phyloP scores from a whole-genome alignment of 2,797 vertebrate genomes.

The Mareca strepera region DNA sequence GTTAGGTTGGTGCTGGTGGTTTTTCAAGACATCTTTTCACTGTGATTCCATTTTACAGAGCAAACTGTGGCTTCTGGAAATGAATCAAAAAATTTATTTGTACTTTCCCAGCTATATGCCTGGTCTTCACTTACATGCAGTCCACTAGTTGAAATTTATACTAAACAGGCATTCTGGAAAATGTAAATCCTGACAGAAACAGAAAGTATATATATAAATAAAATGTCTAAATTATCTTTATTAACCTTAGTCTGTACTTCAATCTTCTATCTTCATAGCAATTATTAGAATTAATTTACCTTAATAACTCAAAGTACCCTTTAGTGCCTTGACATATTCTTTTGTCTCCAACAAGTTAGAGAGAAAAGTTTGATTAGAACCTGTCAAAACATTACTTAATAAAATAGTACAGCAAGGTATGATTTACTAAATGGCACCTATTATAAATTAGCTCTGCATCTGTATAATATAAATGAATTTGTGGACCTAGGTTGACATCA shows the following conservation, averaged over 20 bases:
- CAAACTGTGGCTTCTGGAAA: background rate
- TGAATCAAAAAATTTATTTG: background rate
- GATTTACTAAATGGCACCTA: conserved; percentile 8
- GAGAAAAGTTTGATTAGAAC: conserved; percentile 52
- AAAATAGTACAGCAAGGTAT: background rate
- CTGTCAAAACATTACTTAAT: conserved; percentile 54
- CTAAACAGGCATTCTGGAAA: background rate
- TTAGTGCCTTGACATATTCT: conserved; percentile 25
- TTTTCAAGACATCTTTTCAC: background rate
- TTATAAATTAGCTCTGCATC: background rate
- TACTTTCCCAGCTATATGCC: background rate
- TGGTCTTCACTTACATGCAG: background rate
- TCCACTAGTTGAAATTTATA: background rate
- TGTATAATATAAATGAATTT: background rate
- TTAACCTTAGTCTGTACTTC: conserved; percentile 35
- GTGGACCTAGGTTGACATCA: background rate
- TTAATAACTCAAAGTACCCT: conserved; percentile 35
- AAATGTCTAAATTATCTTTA: conserved; percentile 30
- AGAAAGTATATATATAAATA: background rate
- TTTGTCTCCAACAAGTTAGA: conserved; percentile 38
- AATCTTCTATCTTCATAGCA: conserved; percentile 3
- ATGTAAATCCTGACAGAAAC: background rate
- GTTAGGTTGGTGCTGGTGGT: background rate
- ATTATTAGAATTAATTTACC: conserved; percentile 55
- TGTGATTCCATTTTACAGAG: background rate